Base-by-base conservation (phyloP, 2,113 vertebrate species). In the Diadophis punctatus region DNA sequence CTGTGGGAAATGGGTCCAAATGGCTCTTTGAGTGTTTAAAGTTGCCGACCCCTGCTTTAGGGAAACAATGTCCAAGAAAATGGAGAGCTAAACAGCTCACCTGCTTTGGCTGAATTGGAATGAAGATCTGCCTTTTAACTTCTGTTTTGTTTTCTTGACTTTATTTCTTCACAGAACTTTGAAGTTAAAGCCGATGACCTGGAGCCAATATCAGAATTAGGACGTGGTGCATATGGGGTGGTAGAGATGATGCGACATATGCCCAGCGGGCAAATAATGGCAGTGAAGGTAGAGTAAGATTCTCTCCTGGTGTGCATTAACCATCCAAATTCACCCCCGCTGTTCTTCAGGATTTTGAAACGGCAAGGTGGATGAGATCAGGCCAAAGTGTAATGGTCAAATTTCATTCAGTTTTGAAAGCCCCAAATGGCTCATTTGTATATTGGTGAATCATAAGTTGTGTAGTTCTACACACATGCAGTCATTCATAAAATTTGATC, bases 171-270 rank as follows among this genome's bases (percentile, higher is more conserved):
- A 0, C 95, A 99, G 99, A 99, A 99, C 96, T 99, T 99, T 96
- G 99, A 99, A 96, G 98, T 99, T 96, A 99, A 99, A 95, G 99
- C 99, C 0, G 99, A 99, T 98, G 99, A 99, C 97, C 97, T 99
- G 98, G 99, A 99, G 94, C 98, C 98, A 93, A 99, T 99, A 68
- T 97, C 96, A 16, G 99, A 99, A 97, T 97, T 99, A 96, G 99
- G 99, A 0, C 97, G 99, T 94, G 99, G 99, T 87, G 99, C 99
- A 0, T 99, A 99, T 30, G 99, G 99, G 6, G 99, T 99, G 93
- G 99, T 99, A 97, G 98, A 99, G 97, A 99, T 99, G 98, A 99
- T 99, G 99, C 98, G 96, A 91, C 99, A 99, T 27, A 97, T 99
- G 95, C 99, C 99, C 94, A 99, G 99, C 39, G 98, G 97, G 52